These are phyloP conservation scores for Riparia riparia DNA, from an alignment of 2,113 vertebrate species.

Conservation along the genomic window DNA sequence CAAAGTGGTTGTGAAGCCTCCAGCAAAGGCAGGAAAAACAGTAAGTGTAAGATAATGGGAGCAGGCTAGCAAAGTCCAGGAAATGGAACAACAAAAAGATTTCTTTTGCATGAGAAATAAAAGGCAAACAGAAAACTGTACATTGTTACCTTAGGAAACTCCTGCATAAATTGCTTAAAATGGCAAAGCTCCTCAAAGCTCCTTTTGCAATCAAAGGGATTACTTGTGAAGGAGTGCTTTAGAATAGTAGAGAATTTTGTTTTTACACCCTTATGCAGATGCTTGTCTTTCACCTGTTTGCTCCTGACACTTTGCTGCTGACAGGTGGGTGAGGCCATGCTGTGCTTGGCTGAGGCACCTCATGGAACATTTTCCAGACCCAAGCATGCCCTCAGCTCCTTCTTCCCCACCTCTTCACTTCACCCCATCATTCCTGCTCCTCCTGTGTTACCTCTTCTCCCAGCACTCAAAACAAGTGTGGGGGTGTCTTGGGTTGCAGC, in stretches of 20 bases:
- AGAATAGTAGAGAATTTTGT: background rate
- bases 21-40: background rate
- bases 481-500: too few relatives aligned
- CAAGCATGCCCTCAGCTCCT: rapidly evolving
- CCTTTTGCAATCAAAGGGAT: background rate
- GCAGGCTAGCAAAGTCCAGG: background rate
- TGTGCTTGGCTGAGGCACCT: background rate
- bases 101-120: background rate
- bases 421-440: background rate
- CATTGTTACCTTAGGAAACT: background rate
- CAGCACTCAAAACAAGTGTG: background rate
- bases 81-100: background rate
- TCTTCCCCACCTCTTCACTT: too few relatives aligned
- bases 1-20: background rate
- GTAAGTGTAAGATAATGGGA: background rate
- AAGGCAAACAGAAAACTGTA: background rate
- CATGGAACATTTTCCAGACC: background rate
- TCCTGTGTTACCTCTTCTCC: background rate
- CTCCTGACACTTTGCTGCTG: background rate
- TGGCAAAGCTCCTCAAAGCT: background rate
- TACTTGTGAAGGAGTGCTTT: background rate
- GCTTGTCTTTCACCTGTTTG: background rate
- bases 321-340: background rate
- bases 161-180: background rate
- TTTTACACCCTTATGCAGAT: background rate